phyloP scores from a whole-genome alignment of 2,113 vertebrate species.

The Albula glossodonta region DNA sequence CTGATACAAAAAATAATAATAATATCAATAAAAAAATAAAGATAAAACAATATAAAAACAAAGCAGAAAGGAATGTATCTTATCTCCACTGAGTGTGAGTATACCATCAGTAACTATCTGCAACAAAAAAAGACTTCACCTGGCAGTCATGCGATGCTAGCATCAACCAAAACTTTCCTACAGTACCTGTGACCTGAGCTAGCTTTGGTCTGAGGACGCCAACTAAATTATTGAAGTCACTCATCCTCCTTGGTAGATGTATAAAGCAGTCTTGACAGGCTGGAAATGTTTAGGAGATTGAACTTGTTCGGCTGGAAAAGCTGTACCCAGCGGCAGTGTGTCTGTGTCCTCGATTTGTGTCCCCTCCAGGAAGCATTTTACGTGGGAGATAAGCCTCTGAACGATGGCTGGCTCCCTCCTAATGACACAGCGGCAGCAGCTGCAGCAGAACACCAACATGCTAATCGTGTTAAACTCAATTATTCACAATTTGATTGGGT shows the following conservation, averaged over 20 bases:
- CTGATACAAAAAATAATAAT: too few relatives aligned
- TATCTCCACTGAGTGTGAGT: neutral
- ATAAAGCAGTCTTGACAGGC: constrained; percentile 2
- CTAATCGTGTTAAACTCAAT: neutral
- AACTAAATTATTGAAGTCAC: neutral
- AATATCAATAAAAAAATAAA: neutral
- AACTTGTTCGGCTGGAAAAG: neutral
- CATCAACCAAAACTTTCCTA: neutral
- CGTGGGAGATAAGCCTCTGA: neutral
- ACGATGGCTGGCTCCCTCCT: neutral
- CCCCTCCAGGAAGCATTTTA: neutral
- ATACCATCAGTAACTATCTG: neutral
- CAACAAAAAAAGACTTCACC: neutral
- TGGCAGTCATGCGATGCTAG: neutral
- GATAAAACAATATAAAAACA: neutral
- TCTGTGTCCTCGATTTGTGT: neutral
- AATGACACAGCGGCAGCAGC: constrained; percentile 1
- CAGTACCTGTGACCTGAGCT: neutral
- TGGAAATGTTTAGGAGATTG: neutral
- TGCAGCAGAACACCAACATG: neutral
- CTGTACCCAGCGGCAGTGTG: neutral
- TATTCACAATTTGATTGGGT: neutral
- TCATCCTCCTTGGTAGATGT: neutral
- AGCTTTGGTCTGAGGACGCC: neutral
- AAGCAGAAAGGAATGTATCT: neutral